phyloP scores from a whole-genome alignment of 2,113 vertebrate species.

The Mystacornis crossleyi region DNA sequence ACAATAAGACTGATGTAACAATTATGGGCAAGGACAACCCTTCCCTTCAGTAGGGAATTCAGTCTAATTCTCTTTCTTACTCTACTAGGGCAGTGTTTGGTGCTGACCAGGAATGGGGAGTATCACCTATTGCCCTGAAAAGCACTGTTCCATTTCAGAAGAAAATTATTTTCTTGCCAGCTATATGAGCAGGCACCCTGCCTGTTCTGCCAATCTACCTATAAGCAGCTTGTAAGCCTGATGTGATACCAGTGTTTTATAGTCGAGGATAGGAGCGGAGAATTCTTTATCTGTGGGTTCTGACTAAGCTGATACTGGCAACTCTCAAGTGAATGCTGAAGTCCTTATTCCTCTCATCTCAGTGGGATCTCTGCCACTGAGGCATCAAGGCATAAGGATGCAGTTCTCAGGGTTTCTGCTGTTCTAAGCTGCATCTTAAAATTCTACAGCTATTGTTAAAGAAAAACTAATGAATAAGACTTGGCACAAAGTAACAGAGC shows the following conservation, averaged over 20 bases:
- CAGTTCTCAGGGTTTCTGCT: background rate
- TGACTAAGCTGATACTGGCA: background rate
- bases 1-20: background rate
- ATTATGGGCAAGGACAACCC: background rate
- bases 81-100: background rate
- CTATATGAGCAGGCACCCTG: background rate
- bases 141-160: background rate
- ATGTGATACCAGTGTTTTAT: background rate
- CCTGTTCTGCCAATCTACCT: background rate
- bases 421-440: background rate
- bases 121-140: background rate
- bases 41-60: background rate
- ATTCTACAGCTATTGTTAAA: conserved; percentile 11
- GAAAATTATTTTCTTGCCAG: background rate
- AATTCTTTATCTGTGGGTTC: background rate
- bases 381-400: background rate
- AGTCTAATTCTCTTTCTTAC: background rate
- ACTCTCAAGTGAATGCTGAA: background rate
- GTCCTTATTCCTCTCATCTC: background rate
- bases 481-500: background rate
- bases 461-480: background rate
- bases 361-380: background rate
- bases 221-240: background rate
- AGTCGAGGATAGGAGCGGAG: background rate
- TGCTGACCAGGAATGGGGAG: background rate